Conservation (phyloP, 53 echinoderm and acorn worm genomes). For the Zoroaster sp. region DNA sequence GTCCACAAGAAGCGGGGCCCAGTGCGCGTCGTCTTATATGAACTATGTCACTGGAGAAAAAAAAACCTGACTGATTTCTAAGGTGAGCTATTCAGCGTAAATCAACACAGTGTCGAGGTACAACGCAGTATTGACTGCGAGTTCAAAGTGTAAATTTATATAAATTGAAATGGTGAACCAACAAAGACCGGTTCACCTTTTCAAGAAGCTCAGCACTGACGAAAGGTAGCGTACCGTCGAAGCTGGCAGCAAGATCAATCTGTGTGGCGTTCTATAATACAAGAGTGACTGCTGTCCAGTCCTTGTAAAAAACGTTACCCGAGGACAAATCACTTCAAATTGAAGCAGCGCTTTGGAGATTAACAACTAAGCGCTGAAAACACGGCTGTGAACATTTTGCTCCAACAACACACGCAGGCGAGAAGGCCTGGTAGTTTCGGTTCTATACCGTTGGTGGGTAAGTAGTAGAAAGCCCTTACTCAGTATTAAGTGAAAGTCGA, state of each 20-base stretch:
- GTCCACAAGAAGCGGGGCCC: background rate
- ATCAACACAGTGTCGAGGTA: constrained; percentile 9
- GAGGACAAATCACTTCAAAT: constrained; percentile 56
- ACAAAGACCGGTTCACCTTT: constrained; percentile 31
- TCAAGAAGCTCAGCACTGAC: background rate
- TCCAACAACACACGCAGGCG: constrained; percentile 34
- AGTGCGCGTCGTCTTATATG: background rate
- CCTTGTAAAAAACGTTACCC: constrained; percentile 42
- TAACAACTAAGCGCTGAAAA: constrained; percentile 8
- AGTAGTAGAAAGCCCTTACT: constrained; percentile 20
- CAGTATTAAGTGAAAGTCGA: constrained; percentile 12
- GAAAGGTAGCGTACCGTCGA: background rate
- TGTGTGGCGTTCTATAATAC: constrained; percentile 6
- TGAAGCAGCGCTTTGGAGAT: constrained; percentile 33
- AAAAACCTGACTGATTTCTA: background rate
- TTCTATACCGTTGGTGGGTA: constrained; percentile 17
- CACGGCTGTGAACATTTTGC: constrained; percentile 18
- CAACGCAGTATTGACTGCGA: background rate
- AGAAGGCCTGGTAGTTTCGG: constrained; percentile 5
- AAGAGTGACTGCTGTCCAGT: constrained; percentile 34
- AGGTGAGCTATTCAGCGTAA: constrained; percentile 12
- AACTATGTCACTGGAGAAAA: background rate
- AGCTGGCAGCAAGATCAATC: background rate
- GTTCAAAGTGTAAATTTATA: constrained; percentile 53
- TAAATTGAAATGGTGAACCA: constrained; percentile 20